Base-by-base conservation (phyloP, 2,888 invertebrate species). In the Caenorhabditis uteleia region DNA sequence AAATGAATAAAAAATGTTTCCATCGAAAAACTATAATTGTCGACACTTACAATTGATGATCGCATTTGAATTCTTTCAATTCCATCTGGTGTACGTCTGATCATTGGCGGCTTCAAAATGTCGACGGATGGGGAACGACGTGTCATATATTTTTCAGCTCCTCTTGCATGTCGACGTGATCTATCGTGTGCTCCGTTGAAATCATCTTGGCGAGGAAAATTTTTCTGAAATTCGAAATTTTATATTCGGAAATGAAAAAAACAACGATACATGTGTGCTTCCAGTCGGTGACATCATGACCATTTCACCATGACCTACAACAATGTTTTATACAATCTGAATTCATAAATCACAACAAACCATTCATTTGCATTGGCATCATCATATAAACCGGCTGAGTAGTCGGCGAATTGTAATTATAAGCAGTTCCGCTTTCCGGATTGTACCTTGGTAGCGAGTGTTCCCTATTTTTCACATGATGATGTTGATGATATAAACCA, bases 331-430 rank as follows among this genome's bases (percentile, higher is more conserved):
- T 7, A n/a, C n/a, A 12, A 29, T 29, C 12, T 29, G 6, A 36
- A 23, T 43, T 43, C 6, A 26, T 43, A 12, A 10, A 6, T 6
- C 27, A 10, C 21, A 45, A 33, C 33, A 21, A 21, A 51, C 66
- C 66, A 56, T 68, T 60, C 47, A 72, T 59, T 29, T 69, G 66
- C 4, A 72, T 61, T 12, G 72, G 72, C 68, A 72, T 66, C 66
- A 66, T 66, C 61, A 72, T 65, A 31, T 66, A 60, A 23, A 68
- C 62, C 3, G 68, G 68, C 16, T 70, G 70, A 10, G 43, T 40
- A 14, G 53, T 48, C 25, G 39, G 55, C 29, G 46, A 58, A 16
- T 46, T 58, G 33, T 58, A 58, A n/a, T n/a, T n/a, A 43, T 43
- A 43, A 10, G 14, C 21, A 29, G 29, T 16, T n/a, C 56, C 61